Evolutionary conservation across 2,888 invertebrate species (phyloP).

Genomic region (Griposia aprilina): DNA sequence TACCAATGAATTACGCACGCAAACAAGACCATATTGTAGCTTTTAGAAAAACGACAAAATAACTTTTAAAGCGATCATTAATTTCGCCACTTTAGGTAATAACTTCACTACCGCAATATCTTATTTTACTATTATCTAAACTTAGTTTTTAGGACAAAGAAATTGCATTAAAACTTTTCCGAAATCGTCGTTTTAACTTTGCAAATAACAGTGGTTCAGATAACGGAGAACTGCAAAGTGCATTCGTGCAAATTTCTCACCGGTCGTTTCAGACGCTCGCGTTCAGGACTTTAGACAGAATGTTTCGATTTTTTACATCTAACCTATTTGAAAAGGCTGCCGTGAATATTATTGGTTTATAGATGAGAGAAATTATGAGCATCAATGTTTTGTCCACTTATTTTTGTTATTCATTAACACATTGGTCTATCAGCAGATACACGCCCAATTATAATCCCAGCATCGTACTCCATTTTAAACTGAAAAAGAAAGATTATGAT

Average conservation of each 20-base stretch:
- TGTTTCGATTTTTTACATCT: conserved; percentile 40
- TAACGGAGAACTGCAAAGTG: conserved; percentile 51
- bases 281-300: conserved; percentile 12
- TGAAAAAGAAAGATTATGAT: conserved; percentile 9
- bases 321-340: conserved; percentile 21
- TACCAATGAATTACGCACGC: conserved; percentile 2
- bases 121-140: conserved; percentile 21
- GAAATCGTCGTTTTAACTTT: conserved; percentile 51
- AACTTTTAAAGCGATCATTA: conserved; percentile 8
- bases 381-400: neutral
- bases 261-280: conserved; percentile 1
- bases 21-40: neutral
- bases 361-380: conserved; percentile 18
- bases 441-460: neutral
- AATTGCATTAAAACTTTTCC: conserved; percentile 55
- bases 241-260: conserved; percentile 51
- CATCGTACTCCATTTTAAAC: neutral
- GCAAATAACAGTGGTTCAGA: conserved; percentile 48
- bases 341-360: conserved; percentile 11
- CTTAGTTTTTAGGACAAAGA: conserved; percentile 26
- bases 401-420: neutral
- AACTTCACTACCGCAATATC: neutral
- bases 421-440: neutral
- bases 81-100: conserved; percentile 5
- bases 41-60: neutral